Percentiles rank a stretch among this genome's conserved stretches.
Evolutionary conservation across 1,140 invertebrate species (phyloP).

Genomic region (Ceratosolen solmsi): DNA sequence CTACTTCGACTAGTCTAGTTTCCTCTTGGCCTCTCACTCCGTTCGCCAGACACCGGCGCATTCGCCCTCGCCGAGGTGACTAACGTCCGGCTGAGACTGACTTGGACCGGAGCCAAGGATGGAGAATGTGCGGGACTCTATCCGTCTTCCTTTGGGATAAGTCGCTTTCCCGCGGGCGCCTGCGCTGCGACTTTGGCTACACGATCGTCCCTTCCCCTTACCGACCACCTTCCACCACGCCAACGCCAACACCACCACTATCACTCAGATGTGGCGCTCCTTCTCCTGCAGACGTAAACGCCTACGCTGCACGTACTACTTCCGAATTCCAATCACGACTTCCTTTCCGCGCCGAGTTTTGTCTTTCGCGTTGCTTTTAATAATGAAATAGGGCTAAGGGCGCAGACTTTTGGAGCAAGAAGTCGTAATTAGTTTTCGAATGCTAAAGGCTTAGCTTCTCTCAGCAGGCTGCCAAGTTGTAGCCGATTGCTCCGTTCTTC

Average conservation of each 20-base stretch:
- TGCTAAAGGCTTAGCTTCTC: no score
- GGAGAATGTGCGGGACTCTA: neutral
- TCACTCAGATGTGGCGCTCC: no score
- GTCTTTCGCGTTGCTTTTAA: neutral
- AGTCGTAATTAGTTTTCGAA: neutral
- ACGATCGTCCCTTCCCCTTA: no score
- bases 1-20: neutral
- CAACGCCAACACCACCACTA: no score
- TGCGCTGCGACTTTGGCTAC: no score
- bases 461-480: neutral
- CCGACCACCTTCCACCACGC: no score
- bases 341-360: neutral
- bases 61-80: constrained; percentile 16
- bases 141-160: neutral
- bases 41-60: neutral
- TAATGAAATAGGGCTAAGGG: neutral
- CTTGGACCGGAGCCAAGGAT: constrained; percentile 15
- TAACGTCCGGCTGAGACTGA: constrained; percentile 17
- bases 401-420: neutral
- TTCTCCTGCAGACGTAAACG: neutral
- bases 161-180: neutral
- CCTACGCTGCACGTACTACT: neutral
- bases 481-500: neutral
- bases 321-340: neutral
- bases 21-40: constrained; percentile 30